Evolutionary conservation across 2,113 vertebrate genomes (phyloP).

Genomic region (Maccullochella peelii): DNA sequence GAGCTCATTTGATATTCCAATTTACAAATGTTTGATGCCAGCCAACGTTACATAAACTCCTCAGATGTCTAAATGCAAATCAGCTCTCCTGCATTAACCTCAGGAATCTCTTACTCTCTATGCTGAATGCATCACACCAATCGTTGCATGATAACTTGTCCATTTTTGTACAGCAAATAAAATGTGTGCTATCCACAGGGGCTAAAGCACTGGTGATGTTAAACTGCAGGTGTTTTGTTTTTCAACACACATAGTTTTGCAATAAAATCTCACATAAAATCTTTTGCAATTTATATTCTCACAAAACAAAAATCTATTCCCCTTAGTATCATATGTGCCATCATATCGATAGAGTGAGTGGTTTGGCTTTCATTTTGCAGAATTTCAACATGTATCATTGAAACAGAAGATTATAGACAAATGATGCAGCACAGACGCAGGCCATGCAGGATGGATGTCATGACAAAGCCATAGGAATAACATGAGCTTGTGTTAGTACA

Average conservation of each 20-base stretch:
- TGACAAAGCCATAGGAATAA: slow-evolving; percentile 28
- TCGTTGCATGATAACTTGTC: not conserved
- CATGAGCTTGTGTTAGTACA: slow-evolving; percentile 10
- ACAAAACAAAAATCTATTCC: slow-evolving; percentile 1
- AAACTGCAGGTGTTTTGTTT: slow-evolving; percentile 68
- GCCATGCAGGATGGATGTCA: slow-evolving; percentile 54
- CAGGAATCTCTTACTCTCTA: not conserved
- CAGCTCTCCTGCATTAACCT: not conserved
- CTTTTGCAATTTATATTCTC: not conserved
- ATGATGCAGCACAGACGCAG: slow-evolving; percentile 21
- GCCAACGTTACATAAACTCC: not conserved
- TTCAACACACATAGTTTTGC: slow-evolving; percentile 4
- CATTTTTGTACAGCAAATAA: not conserved
- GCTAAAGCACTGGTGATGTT: not conserved
- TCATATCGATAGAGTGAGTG: not conserved
- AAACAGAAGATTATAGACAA: slow-evolving; percentile 1
- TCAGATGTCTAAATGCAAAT: slow-evolving; percentile 21
- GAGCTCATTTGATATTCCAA: slow-evolving; percentile 29
- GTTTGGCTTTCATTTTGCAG: not conserved
- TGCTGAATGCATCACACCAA: not conserved
- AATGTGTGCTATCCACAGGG: not conserved
- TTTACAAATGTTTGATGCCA: slow-evolving; percentile 19
- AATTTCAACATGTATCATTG: not conserved
- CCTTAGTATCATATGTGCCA: not conserved
- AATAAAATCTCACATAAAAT: too few relatives aligned